Evolutionary conservation across 2,113 vertebrate species (phyloP).

Genomic region (Hucho hucho): DNA sequence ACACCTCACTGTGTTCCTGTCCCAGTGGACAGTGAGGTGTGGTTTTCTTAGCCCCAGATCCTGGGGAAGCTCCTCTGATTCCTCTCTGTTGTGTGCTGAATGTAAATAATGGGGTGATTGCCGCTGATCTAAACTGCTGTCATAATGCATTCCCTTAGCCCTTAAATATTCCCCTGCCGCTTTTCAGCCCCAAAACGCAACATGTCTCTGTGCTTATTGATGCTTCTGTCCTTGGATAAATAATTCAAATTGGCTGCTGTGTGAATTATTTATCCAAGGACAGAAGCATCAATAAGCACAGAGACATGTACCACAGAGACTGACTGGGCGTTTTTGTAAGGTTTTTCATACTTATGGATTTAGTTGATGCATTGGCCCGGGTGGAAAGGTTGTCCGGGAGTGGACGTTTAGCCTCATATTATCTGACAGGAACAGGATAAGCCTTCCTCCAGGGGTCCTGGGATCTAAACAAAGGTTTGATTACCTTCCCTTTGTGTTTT

Average conservation of each 20-base stretch:
- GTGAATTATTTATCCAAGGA: conserved; percentile 66
- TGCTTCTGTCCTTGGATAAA: conserved; percentile 69
- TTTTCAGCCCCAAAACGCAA: conserved; percentile 66
- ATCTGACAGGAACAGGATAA: conserved; percentile 50
- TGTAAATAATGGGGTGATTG: conserved; percentile 66
- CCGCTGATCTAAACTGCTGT: conserved; percentile 75
- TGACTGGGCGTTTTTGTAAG: conserved; percentile 37
- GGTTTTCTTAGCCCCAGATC: conserved; percentile 64
- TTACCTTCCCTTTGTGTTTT: background rate
- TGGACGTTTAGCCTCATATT: conserved; percentile 39
- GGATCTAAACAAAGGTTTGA: background rate
- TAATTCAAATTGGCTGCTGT: conserved; percentile 62
- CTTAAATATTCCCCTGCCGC: conserved; percentile 70
- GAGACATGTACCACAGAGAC: conserved; percentile 40
- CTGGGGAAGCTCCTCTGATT: conserved; percentile 53
- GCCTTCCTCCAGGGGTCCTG: conserved; percentile 7
- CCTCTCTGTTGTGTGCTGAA: conserved; percentile 61
- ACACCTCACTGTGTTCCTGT: conserved; percentile 37
- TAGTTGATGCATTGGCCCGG: conserved; percentile 27
- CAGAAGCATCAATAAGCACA: conserved; percentile 69
- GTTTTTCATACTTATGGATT: conserved; percentile 55
- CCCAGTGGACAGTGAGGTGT: conserved; percentile 62
- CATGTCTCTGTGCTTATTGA: conserved; percentile 67
- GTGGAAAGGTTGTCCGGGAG: conserved; percentile 38
- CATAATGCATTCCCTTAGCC: conserved; percentile 71